Conservation (phyloP, 2,888 invertebrate species). For the Lasioglossum leucozonium region DNA sequence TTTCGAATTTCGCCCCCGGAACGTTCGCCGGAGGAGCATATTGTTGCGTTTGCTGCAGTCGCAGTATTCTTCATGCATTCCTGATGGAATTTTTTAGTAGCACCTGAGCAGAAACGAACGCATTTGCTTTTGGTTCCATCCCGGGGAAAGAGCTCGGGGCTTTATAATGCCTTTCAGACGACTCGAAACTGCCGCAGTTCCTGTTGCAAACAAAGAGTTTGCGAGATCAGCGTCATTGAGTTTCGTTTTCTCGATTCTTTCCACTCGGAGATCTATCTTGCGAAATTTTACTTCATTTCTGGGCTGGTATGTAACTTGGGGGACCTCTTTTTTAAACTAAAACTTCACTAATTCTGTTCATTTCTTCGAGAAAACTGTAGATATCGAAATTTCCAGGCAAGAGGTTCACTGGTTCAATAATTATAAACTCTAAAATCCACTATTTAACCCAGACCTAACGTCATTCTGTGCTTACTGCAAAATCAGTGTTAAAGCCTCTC, state of each 20-base stretch:
- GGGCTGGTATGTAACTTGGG: too few relatives aligned
- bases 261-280: not conserved
- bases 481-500: too few relatives aligned
- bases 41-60: not conserved
- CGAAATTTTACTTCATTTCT: not conserved
- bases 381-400: too few relatives aligned
- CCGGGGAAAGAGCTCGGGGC: not conserved
- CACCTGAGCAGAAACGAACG: constrained; percentile 3
- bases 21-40: not conserved
- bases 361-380: too few relatives aligned
- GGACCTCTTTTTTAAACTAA: too few relatives aligned
- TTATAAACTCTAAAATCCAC: too few relatives aligned
- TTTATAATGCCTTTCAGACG: not conserved
- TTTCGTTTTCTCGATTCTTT: not conserved
- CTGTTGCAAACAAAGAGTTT: not conserved
- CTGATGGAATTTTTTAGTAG: constrained; percentile 6
- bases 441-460: too few relatives aligned
- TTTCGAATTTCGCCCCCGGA: not conserved
- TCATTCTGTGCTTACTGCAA: too few relatives aligned
- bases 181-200: not conserved
- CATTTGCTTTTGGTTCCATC: not conserved
- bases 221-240: not conserved
- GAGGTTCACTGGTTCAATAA: too few relatives aligned
- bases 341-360: too few relatives aligned
- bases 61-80: constrained; percentile 1